Evolutionary conservation across 2,888 invertebrate species (phyloP).

Genomic region (Ephialtes manifestator): DNA sequence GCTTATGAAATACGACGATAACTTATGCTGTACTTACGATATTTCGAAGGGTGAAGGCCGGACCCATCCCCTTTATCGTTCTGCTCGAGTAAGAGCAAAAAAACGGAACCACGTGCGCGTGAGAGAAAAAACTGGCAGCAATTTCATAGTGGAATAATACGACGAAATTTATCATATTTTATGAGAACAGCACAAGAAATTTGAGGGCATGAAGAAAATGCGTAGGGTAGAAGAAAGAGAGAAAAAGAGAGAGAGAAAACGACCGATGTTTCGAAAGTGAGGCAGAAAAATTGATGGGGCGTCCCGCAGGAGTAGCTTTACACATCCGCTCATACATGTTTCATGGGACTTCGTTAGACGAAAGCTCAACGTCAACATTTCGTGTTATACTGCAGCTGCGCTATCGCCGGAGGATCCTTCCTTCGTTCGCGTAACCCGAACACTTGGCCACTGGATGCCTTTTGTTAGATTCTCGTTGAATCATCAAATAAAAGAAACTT

Average conservation of each 20-base stretch:
- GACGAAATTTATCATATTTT: slow-evolving; percentile 45
- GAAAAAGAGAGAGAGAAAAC: neutral
- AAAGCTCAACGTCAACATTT: slow-evolving; percentile 10
- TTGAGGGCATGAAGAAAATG: neutral
- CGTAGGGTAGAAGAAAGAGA: neutral
- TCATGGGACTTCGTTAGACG: slow-evolving; percentile 70
- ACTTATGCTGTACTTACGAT: slow-evolving; percentile 31
- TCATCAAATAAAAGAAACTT: neutral
- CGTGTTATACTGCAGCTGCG: slow-evolving; percentile 8
- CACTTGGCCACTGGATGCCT: neutral
- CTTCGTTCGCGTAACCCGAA: slow-evolving; percentile 2
- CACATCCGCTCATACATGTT: slow-evolving; percentile 71
- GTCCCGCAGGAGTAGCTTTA: slow-evolving; percentile 21
- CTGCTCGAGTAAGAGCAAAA: neutral
- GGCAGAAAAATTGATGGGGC: slow-evolving; percentile 49
- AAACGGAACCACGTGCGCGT: neutral
- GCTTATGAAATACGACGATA: neutral
- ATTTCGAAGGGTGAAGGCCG: slow-evolving; percentile 34
- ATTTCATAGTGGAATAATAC: slow-evolving; percentile 24
- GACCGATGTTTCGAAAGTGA: slow-evolving; percentile 23
- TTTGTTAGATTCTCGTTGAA: neutral
- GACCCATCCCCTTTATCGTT: neutral
- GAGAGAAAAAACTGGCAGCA: neutral
- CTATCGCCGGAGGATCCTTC: neutral
- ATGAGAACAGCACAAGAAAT: slow-evolving; percentile 1